phyloP scores from a whole-genome alignment of 1,140 invertebrate genomes.

The Armadillidium nasatum region DNA sequence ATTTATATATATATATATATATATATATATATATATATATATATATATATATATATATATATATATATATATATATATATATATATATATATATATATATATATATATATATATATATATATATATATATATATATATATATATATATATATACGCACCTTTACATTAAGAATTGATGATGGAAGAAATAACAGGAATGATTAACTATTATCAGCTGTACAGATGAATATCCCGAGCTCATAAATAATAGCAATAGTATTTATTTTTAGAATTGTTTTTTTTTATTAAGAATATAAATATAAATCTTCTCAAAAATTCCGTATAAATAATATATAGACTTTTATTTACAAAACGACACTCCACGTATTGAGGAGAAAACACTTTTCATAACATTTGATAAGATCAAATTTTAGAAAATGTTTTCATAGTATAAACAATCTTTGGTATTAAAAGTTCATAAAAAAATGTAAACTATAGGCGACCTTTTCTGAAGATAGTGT shows the following conservation, averaged over 20 bases:
- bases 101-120: neutral
- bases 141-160: too few relatives aligned
- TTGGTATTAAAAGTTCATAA: constrained; percentile 1
- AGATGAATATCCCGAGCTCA: too few relatives aligned
- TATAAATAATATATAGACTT: neutral
- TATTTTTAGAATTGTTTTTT: neutral
- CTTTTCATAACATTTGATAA: constrained; percentile 2
- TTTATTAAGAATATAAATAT: neutral
- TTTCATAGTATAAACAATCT: neutral
- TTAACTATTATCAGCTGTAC: too few relatives aligned
- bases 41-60: neutral
- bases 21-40: neutral
- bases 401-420: constrained; percentile 1
- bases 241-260: neutral
- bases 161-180: too few relatives aligned
- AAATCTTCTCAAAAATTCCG: neutral
- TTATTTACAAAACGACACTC: neutral
- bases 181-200: too few relatives aligned
- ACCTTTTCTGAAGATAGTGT: neutral
- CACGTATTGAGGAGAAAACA: neutral
- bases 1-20: neutral
- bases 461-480: neutral
- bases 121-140: neutral
- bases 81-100: neutral
- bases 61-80: neutral